Conservation (phyloP, 2,113 vertebrate species). For the Tetraodon nigroviridis region DNA sequence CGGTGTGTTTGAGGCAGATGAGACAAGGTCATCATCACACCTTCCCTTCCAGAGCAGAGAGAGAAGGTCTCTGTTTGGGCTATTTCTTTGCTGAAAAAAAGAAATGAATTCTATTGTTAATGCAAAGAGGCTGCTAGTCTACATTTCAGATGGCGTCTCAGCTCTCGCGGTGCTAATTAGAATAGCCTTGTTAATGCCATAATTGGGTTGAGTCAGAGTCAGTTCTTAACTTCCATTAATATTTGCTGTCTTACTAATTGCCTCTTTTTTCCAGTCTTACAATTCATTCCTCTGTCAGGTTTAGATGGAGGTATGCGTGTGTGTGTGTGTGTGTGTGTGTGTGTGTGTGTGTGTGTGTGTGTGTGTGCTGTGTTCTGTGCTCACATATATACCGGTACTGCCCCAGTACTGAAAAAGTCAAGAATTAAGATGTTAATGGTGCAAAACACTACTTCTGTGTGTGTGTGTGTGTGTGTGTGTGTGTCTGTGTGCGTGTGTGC, state of each 20-base stretch:
- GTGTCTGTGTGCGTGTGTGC: not conserved
- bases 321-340: too few species aligned
- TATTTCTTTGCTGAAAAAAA: slow-evolving; percentile 45
- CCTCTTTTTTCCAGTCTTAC: slow-evolving; percentile 21
- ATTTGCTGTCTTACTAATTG: slow-evolving; percentile 71
- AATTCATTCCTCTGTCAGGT: slow-evolving; percentile 29
- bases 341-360: too few species aligned
- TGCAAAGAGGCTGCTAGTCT: slow-evolving; percentile 71
- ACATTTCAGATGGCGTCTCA: slow-evolving; percentile 81
- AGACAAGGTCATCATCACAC: slow-evolving; percentile 39
- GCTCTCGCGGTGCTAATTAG: slow-evolving; percentile 75
- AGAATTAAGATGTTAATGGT: too few species aligned
- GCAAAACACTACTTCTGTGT: too few species aligned
- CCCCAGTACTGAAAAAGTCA: too few species aligned
- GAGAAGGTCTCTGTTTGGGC: slow-evolving; percentile 62
- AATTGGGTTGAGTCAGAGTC: slow-evolving; percentile 85
- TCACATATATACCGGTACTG: too few species aligned
- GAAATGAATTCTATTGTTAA: slow-evolving; percentile 70
- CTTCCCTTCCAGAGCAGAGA: too few species aligned
- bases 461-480: not conserved
- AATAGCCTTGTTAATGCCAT: slow-evolving; percentile 84
- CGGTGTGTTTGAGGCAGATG: slow-evolving; percentile 53
- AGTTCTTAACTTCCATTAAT: slow-evolving; percentile 75
- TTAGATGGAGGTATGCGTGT: not conserved
- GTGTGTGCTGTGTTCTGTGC: not conserved